Evolutionary conservation across 2,113 vertebrate species (phyloP).

Genomic region (Corapipo altera): DNA sequence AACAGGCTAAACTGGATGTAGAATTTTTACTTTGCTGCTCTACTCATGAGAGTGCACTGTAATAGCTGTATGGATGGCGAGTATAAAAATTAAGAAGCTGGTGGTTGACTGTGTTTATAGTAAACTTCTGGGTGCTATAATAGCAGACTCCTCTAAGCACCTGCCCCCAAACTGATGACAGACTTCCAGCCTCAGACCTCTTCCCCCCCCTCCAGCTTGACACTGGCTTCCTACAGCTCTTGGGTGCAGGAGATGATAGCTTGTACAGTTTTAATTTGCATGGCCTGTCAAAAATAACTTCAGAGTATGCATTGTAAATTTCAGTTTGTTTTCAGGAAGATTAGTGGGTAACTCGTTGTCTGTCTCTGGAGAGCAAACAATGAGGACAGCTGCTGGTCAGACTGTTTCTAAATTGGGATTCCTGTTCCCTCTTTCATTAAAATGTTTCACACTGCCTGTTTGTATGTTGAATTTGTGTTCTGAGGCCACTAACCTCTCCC

Average conservation of each 20-base stretch:
- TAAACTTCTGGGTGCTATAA: neutral
- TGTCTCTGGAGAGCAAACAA: neutral
- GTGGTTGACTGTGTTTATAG: neutral
- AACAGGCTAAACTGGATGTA: neutral
- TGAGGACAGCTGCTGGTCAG: neutral
- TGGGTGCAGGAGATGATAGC: neutral
- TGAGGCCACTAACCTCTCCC: neutral
- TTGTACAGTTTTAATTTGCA: neutral
- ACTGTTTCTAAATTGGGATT: neutral
- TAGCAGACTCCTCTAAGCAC: neutral
- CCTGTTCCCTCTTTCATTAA: neutral
- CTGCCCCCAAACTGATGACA: neutral
- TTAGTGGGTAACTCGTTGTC: neutral
- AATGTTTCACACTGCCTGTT: neutral
- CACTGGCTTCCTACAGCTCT: neutral
- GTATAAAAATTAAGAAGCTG: neutral
- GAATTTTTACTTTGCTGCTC: neutral
- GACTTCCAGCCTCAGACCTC: neutral
- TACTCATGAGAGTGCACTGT: neutral
- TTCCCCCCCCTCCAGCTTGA: neutral
- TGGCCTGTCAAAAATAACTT: slow-evolving; percentile 5
- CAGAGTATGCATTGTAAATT: neutral
- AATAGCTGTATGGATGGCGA: neutral
- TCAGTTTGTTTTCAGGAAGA: neutral
- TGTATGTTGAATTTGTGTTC: neutral